phyloP scores from a whole-genome alignment of 2,797 vertebrate species.

The Meda fulgida region DNA sequence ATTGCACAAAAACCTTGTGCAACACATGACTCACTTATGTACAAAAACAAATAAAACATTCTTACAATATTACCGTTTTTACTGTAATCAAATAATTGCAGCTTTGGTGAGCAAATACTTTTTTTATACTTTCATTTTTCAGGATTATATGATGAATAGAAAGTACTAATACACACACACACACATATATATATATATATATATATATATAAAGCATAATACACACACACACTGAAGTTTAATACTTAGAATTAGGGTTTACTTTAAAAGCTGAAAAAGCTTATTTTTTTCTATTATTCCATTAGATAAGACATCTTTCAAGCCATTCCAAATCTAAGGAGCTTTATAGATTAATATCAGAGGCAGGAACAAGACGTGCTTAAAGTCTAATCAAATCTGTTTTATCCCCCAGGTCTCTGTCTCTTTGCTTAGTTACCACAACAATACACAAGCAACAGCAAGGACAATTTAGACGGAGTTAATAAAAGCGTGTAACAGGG shows the following conservation, averaged over 20 bases:
- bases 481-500: background rate
- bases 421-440: slow-evolving; percentile 12
- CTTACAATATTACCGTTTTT: background rate
- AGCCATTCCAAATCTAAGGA: background rate
- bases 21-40: background rate
- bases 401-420: background rate
- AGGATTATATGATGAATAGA: no score
- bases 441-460: slow-evolving; percentile 18
- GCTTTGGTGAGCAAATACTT: background rate
- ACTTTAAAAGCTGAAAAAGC: background rate
- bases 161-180: no score
- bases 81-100: background rate
- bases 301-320: background rate
- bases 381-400: slow-evolving; percentile 7
- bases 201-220: no score
- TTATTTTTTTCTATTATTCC: background rate
- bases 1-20: background rate
- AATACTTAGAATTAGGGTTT: no score
- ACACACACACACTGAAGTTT: no score
- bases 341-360: background rate
- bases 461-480: background rate
- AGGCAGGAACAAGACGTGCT: background rate
- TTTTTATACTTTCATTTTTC: background rate
- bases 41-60: background rate
- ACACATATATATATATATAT: no score